Base-by-base conservation (phyloP, 2,113 vertebrate genomes). In the Casuarius casuarius region DNA sequence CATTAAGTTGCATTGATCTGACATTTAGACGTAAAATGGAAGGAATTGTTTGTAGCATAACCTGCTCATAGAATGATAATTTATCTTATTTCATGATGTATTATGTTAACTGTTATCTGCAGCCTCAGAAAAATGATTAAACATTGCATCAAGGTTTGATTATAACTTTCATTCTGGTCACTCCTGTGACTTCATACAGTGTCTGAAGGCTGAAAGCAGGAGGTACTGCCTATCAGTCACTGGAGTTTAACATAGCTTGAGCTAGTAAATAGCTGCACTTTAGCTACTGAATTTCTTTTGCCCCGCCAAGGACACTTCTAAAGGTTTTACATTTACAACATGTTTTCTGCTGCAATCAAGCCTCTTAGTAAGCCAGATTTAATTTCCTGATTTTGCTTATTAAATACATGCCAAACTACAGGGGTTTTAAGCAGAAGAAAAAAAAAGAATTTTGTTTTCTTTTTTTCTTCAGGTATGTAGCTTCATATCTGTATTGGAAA, bases 81-180 rank as follows among this genome's bases (percentile, higher is more conserved):
- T 89, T 65, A 76, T 3, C 5, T 75, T 94, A 56, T 73, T 89
- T 40, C 16, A 14, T 62, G 44, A 73, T 20, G 89, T 46, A 77
- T 92, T 77, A 75, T 48, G 88, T 71, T 77, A 20, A 18, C 40
- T 92, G 44, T 91, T 97, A 79, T 74, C 92, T 93, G 17, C 28
- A 67, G 35, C 65, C 65, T 90, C 77, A 88, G 59, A 68, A 91
- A 95, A 82, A 13, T 33, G 72, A 95, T 93, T 92, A 94, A 94
- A 38, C 49, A 58, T 56, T 84, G 31, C 72, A 95, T 89, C 38
- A 84, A 52, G 46, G 22, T 35, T 71, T 40, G 56, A 29, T 95
- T 95, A 92, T 91, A 84, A 76, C 46, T 89, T 91, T 65, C 49
- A 33, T 21, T 49, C 44, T 70, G 23, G 38, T 92, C 58, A 46